Base-by-base conservation (phyloP, 1,140 invertebrate genomes). In the Thaumatotibia leucotreta region DNA sequence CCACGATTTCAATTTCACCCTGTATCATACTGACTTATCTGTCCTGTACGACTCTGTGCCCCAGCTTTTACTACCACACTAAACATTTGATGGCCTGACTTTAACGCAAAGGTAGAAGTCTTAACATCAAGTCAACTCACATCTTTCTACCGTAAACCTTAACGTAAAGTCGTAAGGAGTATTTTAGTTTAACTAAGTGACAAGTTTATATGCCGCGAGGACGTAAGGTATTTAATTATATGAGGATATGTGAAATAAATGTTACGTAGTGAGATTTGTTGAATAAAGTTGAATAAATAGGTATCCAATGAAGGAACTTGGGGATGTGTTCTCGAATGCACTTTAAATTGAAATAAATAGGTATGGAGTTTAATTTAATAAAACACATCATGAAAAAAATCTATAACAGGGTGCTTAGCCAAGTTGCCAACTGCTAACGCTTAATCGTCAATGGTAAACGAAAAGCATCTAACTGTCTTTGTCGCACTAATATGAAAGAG, bases 81-180 rank as follows among this genome's bases (percentile, higher is more conserved):
- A 58, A 58, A 58, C 52, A 58, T 58, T 58, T 58, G 52, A 58
- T 58, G 52, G 24, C n/a, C 11, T 17, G 52, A 58, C 52, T 58
- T 58, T 58, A 54, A 58, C 10, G 52, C 27, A 58, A 58, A 58
- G 52, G 52, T 29, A 6, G 52, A 58, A 58, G 24, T 58, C 52
- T 58, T 58, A 58, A 58, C 52, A 10, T 23, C 52, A 24, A 29
- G 11, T 11, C 52, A 58, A 27, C 52, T 24, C 52, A 27, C 4
- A 1, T 0, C 4, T 5, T 9, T 11, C 20, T 27, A 6, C 20
- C n/a, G 1, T 9, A 27, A 6, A 58, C 52, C 52, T 29, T 27
- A 58, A 27, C 0, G 14, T 24, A 17, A 29, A 11, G 23, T 1
- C 4, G 14, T 27, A 58, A 58, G 27, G 2, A 1, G 4, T 24